A percentile compares a stretch with the other conserved stretches of the same genome.
These are phyloP conservation scores for Harmothoe impar DNA, from an alignment of 2,888 invertebrate species.

Conservation along the genomic window DNA sequence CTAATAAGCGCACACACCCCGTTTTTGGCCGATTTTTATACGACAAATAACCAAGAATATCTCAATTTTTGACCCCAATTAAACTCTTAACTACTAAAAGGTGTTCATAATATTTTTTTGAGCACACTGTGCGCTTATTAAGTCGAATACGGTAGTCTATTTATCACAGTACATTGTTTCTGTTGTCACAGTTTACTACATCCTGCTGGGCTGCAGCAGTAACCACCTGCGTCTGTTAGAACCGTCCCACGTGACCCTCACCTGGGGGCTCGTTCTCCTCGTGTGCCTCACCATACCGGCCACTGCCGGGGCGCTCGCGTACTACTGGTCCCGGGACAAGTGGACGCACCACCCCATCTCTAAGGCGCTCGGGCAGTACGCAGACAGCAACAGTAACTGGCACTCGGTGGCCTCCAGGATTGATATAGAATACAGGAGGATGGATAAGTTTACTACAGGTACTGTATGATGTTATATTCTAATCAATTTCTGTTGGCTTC, in stretches of 20 bases:
- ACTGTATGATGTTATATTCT: too few relatives aligned
- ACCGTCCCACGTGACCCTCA: slow-evolving; percentile 70
- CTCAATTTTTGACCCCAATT: too few relatives aligned
- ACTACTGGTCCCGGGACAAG: slow-evolving; percentile 88
- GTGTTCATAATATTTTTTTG: too few relatives aligned
- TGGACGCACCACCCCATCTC: slow-evolving; percentile 91
- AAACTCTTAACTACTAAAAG: too few relatives aligned
- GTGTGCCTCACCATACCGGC: slow-evolving; percentile 83
- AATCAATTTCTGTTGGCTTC: too few relatives aligned
- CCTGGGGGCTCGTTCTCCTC: slow-evolving; percentile 75
- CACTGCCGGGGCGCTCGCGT: slow-evolving; percentile 85
- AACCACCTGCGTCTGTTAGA: slow-evolving; percentile 73
- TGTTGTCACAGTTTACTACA: slow-evolving; percentile 81
- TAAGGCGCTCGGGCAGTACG: slow-evolving; percentile 85
- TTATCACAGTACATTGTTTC: too few relatives aligned
- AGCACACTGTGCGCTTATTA: too few relatives aligned
- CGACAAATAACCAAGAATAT: too few relatives aligned
- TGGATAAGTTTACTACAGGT: slow-evolving; percentile 83
- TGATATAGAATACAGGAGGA: slow-evolving; percentile 89
- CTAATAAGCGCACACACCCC: too few relatives aligned
- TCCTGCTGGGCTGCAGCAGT: slow-evolving; percentile 74
- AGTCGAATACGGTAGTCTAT: too few relatives aligned
- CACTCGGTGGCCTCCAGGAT: slow-evolving; percentile 88
- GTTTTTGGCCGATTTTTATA: too few relatives aligned
- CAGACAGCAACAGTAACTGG: slow-evolving; percentile 86